A percentile compares a stretch with the other conserved stretches of the same genome.
These are phyloP conservation scores for Synchiropus splendidus DNA, from an alignment of 2,113 vertebrate species.

Conservation along the genomic window DNA sequence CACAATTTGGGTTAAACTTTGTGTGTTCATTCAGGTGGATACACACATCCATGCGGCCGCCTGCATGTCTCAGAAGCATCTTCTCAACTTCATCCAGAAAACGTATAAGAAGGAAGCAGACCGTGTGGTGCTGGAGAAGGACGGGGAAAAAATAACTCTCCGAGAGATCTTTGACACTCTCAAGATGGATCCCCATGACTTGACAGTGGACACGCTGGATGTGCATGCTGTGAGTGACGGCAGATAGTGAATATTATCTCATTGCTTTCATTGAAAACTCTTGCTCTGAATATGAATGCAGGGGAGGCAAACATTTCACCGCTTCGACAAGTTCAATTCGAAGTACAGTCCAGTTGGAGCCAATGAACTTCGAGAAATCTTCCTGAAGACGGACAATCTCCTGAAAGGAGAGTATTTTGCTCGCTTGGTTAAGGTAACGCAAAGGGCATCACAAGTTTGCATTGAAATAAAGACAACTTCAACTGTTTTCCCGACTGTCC, in stretches of 20 bases:
- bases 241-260: neutral
- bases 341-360: conserved; percentile 97
- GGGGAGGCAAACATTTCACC: conserved; percentile 96
- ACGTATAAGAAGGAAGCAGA: conserved; percentile 84
- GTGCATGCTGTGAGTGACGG: conserved; percentile 80
- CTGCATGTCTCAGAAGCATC: conserved; percentile 98
- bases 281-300: conserved; percentile 29
- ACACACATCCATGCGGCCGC: conserved; percentile 95
- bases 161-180: conserved; percentile 86
- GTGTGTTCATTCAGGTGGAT: conserved; percentile 75
- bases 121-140: conserved; percentile 84
- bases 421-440: conserved; percentile 85
- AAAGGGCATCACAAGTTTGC: too few species aligned
- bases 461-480: too few species aligned
- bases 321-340: conserved; percentile 97
- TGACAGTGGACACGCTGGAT: conserved; percentile 92
- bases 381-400: conserved; percentile 93
- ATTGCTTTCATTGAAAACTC: neutral
- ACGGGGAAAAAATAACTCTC: conserved; percentile 81
- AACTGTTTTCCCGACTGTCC: conserved; percentile 2
- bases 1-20: neutral
- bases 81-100: conserved; percentile 90
- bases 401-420: conserved; percentile 91
- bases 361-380: conserved; percentile 91
- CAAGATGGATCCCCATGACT: conserved; percentile 89